Evolutionary conservation across 2,113 vertebrate species (phyloP).

Genomic region (Toxotes jaculatrix): DNA sequence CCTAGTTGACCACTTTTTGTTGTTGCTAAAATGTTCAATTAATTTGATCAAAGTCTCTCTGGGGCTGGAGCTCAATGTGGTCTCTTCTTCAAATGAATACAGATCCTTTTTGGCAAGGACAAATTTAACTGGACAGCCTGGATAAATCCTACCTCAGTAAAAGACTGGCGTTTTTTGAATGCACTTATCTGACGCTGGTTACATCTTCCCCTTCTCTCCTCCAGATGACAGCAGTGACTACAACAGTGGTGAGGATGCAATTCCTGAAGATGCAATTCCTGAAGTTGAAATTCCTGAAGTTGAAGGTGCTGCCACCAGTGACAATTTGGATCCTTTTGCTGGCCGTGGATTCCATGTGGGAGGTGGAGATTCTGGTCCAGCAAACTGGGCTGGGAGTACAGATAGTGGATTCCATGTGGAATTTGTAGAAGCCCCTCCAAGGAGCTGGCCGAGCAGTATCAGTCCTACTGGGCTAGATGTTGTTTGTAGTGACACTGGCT

Average conservation of each 20-base stretch:
- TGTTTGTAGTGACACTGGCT: constrained; percentile 50
- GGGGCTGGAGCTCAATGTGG: no score
- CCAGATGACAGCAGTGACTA: constrained; percentile 14
- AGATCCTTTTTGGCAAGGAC: not conserved
- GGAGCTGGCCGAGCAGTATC: constrained; percentile 2
- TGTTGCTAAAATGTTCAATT: not conserved
- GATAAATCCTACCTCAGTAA: no score
- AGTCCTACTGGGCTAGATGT: constrained; percentile 10
- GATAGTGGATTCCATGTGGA: not conserved
- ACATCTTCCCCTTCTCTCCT: not conserved
- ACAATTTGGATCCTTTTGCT: accelerated
- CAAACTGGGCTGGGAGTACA: not conserved
- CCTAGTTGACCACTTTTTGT: no score
- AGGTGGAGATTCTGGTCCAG: not conserved
- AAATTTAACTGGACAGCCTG: not conserved
- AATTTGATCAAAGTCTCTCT: not conserved
- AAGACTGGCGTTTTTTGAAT: no score
- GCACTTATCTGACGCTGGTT: no score
- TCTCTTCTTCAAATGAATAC: not conserved
- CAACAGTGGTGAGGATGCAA: not conserved
- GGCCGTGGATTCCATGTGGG: not conserved
- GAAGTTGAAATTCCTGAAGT: constrained; percentile 27
- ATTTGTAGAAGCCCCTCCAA: not conserved
- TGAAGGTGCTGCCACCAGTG: not conserved
- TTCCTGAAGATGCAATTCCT: constrained; percentile 7